These are phyloP conservation scores for Steromphala cineraria DNA, from an alignment of 2,888 invertebrate species.

Conservation along the genomic window DNA sequence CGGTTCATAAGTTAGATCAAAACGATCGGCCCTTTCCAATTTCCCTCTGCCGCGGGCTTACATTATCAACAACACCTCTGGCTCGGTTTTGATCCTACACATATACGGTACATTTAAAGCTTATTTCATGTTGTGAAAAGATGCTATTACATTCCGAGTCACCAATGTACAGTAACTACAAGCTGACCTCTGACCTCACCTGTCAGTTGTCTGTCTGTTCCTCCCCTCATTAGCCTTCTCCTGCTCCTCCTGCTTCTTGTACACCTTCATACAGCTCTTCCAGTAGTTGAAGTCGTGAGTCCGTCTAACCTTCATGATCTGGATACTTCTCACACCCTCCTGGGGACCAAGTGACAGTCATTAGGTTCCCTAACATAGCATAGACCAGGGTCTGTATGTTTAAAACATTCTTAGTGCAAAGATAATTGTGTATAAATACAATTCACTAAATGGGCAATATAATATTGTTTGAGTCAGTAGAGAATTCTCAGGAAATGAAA, in stretches of 20 bases:
- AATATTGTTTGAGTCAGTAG: no score
- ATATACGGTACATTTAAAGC: no score
- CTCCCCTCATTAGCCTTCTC: constrained; percentile 40
- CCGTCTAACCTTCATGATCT: constrained; percentile 36
- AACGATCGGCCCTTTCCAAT: no score
- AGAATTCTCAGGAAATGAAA: no score
- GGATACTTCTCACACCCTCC: constrained; percentile 17
- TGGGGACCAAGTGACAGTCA: background rate
- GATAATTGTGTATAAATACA: no score
- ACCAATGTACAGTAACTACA: background rate
- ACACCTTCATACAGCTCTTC: constrained; percentile 60
- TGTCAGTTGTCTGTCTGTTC: constrained; percentile 55
- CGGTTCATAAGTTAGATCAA: no score
- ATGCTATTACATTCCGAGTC: no score
- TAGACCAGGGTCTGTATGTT: background rate
- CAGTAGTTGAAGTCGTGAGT: constrained; percentile 59
- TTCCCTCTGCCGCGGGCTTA: no score
- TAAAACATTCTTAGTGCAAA: no score
- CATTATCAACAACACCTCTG: no score
- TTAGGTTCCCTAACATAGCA: background rate
- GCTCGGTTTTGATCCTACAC: no score
- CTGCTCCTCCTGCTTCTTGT: constrained; percentile 45
- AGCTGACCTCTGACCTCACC: constrained; percentile 39
- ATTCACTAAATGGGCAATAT: no score
- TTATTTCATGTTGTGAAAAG: background rate